These are phyloP conservation scores for Quadroppia sp. DNA, from an alignment of 2,888 invertebrate species.

Conservation along the genomic window DNA sequence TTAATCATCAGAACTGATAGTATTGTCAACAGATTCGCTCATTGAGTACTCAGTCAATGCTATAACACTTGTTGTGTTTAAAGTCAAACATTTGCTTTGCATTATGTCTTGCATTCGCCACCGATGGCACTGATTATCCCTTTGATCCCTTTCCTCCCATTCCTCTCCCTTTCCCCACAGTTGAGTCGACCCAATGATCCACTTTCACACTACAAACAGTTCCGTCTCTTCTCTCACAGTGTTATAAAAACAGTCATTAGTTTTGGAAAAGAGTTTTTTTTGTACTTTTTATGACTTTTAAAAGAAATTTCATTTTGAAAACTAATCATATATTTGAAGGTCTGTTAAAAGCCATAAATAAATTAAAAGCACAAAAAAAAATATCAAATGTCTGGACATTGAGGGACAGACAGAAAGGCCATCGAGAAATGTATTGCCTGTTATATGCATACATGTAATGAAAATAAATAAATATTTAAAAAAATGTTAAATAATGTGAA, in stretches of 20 bases:
- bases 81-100: not conserved
- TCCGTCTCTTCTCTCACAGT: not conserved
- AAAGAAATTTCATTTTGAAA: not conserved
- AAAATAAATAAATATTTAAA: no score
- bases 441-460: no score
- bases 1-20: not conserved
- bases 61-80: not conserved
- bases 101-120: no score
- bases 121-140: not conserved
- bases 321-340: not conserved
- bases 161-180: no score
- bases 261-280: not conserved
- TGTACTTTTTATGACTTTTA: not conserved
- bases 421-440: no score
- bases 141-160: conserved; percentile 5
- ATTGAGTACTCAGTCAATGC: not conserved
- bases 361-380: not conserved
- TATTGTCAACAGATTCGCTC: not conserved
- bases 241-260: not conserved
- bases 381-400: not conserved
- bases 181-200: not conserved
- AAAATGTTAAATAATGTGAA: not conserved
- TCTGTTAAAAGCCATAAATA: not conserved
- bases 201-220: not conserved
- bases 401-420: not conserved